A percentile compares a stretch with the other conserved stretches of the same genome.
These are phyloP conservation scores for Muschampia plurimacula DNA, from an alignment of 2,888 invertebrate genomes.

Conservation along the genomic window DNA sequence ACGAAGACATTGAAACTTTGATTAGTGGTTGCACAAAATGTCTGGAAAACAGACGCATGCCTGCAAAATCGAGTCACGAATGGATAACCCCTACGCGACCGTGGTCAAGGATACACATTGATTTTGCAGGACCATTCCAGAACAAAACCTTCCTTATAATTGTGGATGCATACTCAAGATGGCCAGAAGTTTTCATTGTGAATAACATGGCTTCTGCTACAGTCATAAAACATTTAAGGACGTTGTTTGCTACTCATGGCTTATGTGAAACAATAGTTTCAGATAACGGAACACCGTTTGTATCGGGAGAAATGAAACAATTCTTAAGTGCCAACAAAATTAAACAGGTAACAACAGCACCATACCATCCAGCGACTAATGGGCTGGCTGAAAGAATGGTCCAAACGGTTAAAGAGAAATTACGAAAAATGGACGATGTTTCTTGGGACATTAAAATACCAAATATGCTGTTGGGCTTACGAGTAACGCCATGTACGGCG, in stretches of 20 bases:
- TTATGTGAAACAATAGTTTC: constrained; percentile 37
- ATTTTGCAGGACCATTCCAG: constrained; percentile 40
- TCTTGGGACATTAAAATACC: constrained; percentile 41
- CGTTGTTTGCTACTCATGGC: constrained; percentile 34
- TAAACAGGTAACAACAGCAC: constrained; percentile 37
- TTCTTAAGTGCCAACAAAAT: constrained; percentile 41
- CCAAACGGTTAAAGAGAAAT: constrained; percentile 45
- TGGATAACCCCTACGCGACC: constrained; percentile 38
- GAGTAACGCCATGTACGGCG: constrained; percentile 32
- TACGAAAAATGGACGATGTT: constrained; percentile 35
- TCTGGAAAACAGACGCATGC: constrained; percentile 18
- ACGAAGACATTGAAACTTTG: constrained; percentile 37
- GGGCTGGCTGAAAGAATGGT: constrained; percentile 43
- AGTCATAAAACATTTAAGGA: constrained; percentile 16
- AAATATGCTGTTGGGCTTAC: constrained; percentile 25
- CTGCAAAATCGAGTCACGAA: constrained; percentile 27
- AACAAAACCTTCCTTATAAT: constrained; percentile 39
- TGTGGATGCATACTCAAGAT: constrained; percentile 39
- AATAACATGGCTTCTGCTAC: constrained; percentile 17
- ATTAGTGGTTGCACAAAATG: neutral
- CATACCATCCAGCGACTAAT: constrained; percentile 45
- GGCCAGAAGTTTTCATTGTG: constrained; percentile 36
- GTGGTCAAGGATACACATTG: constrained; percentile 43
- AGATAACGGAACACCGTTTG: constrained; percentile 37
- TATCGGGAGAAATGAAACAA: constrained; percentile 42